Evolutionary conservation across 2,113 vertebrate species (phyloP).

Genomic region (Chauna torquata): DNA sequence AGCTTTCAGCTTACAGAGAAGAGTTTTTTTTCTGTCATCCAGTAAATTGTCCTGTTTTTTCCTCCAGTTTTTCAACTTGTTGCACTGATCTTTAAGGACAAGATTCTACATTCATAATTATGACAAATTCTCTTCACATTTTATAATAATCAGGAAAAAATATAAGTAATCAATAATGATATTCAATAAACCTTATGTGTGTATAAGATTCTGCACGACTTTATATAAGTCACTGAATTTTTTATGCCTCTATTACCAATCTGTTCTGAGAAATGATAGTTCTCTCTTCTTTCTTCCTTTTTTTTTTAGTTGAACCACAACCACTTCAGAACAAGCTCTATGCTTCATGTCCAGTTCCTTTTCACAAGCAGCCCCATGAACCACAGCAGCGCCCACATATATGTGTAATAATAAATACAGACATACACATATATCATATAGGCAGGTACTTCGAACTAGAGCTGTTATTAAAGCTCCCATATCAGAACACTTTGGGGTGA

Average conservation of each 20-base stretch:
- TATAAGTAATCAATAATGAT: neutral
- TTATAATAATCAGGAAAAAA: neutral
- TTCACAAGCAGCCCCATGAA: neutral
- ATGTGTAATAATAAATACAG: neutral
- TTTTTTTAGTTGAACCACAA: neutral
- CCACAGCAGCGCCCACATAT: neutral
- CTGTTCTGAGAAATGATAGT: neutral
- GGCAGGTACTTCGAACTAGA: neutral
- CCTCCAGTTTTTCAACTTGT: neutral
- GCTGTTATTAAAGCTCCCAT: neutral
- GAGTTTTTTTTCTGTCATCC: neutral
- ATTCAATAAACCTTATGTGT: neutral
- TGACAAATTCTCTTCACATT: neutral
- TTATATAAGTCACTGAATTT: neutral
- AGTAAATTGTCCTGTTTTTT: neutral
- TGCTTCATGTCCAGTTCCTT: neutral
- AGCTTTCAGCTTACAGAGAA: neutral
- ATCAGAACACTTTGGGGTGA: neutral
- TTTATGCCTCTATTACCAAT: neutral
- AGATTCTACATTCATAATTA: neutral
- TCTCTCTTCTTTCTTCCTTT: neutral
- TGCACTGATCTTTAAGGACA: neutral
- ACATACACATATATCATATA: neutral
- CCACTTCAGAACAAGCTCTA: neutral
- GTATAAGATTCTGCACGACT: neutral